Conservation (phyloP, 2,113 vertebrate genomes). For the Xenus cinereus region DNA sequence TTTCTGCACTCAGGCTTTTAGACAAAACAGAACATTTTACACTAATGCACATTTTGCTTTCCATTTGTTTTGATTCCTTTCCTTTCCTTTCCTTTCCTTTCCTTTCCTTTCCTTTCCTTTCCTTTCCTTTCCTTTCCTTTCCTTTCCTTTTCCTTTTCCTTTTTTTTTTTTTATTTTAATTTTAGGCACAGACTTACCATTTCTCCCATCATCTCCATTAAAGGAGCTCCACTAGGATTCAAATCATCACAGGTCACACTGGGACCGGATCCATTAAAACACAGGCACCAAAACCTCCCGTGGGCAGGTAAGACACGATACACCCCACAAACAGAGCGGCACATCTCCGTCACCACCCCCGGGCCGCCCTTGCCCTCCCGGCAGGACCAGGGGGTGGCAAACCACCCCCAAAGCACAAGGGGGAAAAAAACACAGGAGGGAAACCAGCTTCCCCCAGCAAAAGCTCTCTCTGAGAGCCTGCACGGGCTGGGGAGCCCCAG, state of each 20-base stretch:
- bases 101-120: not conserved
- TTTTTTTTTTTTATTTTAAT: not conserved
- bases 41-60: not conserved
- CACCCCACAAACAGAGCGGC: not conserved
- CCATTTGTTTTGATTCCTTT: not conserved
- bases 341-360: not conserved
- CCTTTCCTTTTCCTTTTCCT: no score
- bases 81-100: no score
- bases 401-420: not conserved
- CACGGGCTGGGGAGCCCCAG: not conserved
- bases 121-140: no score
- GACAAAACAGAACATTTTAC: not conserved
- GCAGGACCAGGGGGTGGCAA: not conserved
- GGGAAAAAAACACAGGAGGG: not conserved
- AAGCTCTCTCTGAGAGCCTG: not conserved
- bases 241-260: not conserved
- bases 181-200: not conserved
- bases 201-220: not conserved
- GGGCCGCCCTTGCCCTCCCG: not conserved
- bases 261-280: not conserved
- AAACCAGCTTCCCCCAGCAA: not conserved
- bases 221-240: not conserved
- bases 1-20: not conserved
- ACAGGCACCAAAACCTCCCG: accelerated
- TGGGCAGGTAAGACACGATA: not conserved